Evolutionary conservation across 2,113 vertebrate species (phyloP), one percentile per base, ranked within the genome.

Genomic region (Bubo bubo): DNA sequence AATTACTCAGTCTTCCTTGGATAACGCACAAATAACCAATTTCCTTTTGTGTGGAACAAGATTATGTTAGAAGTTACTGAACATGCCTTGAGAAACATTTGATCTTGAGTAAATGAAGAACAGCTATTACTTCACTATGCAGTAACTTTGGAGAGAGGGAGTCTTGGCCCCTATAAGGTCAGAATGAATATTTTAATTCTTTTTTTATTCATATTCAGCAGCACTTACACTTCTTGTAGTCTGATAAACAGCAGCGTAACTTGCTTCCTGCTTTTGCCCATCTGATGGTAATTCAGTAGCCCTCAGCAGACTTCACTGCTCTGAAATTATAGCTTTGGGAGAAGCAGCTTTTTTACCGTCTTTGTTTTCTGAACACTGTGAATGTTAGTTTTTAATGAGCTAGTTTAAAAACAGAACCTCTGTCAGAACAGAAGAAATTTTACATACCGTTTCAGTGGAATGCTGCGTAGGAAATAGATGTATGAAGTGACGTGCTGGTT

Each of bases 1-100:
- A 94, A 89, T 94, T 93, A 96, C 91, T 97, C 94, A 95, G 85
- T 90, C 86, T 96, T 98, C 93, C 97, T 96, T 93, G 95, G 92
- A 95, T 90, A 94, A 82, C 67, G 89, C 50, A 91, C 85, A 93
- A 97, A 97, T 87, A 95, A 86, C 93, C 8, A 4, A 41, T 88
- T 98, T 96, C 94, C 96, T 98, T 85, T 97, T 73, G 75, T 82
- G 88, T 84, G 93, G 84, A 95, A 49, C 74, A 84, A 97, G 92
- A 71, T 86, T 80, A 45, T 91, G 79, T 83, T 92, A 80, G 62
- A 81, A 80, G 73, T 84, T 63, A 55, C 50, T 86, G 95, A 91
- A 90, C 34, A 74, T 68, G 53, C 55, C 58, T 58, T 92, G 87
- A 96, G 95, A 94, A 85, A 58, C 86, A 10, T 88, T 86, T 83